phyloP scores from a whole-genome alignment of 2,888 invertebrate species.

The Altica lythri region DNA sequence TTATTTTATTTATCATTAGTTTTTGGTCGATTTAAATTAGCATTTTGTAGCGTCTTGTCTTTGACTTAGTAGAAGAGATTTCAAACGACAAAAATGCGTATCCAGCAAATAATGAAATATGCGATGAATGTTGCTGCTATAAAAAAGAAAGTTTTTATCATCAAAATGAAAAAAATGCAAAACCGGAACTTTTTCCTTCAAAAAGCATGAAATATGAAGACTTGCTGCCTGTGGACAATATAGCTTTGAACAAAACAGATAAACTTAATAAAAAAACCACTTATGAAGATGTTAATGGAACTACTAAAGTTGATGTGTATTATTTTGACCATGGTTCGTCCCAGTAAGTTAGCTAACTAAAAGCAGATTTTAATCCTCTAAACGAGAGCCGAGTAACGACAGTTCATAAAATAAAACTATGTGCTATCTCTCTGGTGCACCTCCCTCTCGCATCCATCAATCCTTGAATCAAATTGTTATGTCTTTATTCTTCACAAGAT shows the following conservation, averaged over 20 bases:
- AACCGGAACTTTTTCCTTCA: not conserved
- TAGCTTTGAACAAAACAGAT: constrained; percentile 9
- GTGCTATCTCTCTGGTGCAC: too few relatives aligned
- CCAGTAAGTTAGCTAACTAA: constrained; percentile 58
- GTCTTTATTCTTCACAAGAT: too few relatives aligned
- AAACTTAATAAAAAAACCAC: constrained; percentile 34
- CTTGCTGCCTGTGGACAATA: constrained; percentile 1
- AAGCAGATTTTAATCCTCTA: too few relatives aligned
- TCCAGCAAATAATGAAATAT: not conserved
- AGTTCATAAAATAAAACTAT: too few relatives aligned
- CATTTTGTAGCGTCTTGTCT: constrained; percentile 50
- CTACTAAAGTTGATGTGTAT: constrained; percentile 64
- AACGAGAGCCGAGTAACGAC: too few relatives aligned
- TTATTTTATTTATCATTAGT: too few relatives aligned
- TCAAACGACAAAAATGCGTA: not conserved
- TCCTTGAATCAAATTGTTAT: too few relatives aligned
- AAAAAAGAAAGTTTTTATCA: not conserved
- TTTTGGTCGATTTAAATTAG: too few relatives aligned
- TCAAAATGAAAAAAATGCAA: not conserved
- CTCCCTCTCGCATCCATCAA: too few relatives aligned
- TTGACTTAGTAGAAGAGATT: constrained; percentile 51
- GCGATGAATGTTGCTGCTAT: not conserved
- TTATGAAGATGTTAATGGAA: constrained; percentile 36
- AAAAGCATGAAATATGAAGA: not conserved
- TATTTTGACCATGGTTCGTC: constrained; percentile 72